These are phyloP conservation scores for Drosophila burlai DNA, from an alignment of 1,140 invertebrate genomes.

Conservation along the genomic window DNA sequence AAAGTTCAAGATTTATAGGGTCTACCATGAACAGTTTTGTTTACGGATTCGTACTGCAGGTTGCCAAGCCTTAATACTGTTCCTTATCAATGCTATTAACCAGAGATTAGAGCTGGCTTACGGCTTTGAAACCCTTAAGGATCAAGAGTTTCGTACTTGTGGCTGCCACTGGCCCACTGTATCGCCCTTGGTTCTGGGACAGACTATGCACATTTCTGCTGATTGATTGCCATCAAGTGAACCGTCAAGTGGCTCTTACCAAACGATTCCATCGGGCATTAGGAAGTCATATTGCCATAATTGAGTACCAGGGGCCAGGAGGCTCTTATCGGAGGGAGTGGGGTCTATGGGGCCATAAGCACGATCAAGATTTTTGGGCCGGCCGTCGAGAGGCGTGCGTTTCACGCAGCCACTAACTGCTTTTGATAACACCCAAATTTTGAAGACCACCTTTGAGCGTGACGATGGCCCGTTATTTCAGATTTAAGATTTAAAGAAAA, in stretches of 20 bases:
- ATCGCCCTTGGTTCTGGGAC: constrained; percentile 28
- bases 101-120: constrained; percentile 35
- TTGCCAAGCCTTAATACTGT: constrained; percentile 9
- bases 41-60: constrained; percentile 14
- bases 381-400: constrained; percentile 8
- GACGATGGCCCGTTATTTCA: constrained; percentile 36
- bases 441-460: constrained; percentile 47
- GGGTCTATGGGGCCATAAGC: constrained; percentile 8
- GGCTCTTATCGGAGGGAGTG: constrained; percentile 19
- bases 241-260: constrained; percentile 36
- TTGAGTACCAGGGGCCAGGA: constrained; percentile 28
- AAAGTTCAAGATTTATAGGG: constrained; percentile 46
- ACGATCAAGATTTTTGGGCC: constrained; percentile 39
- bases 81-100: constrained; percentile 31
- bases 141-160: constrained; percentile 36
- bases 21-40: constrained; percentile 38
- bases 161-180: not conserved
- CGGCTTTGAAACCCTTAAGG: constrained; percentile 4
- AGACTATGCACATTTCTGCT: constrained; percentile 12
- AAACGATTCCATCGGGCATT: constrained; percentile 23
- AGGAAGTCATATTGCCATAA: constrained; percentile 24
- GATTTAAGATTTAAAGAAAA: constrained; percentile 9
- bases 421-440: constrained; percentile 57
- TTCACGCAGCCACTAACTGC: constrained; percentile 62
- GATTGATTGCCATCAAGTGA: constrained; percentile 13